A percentile compares a stretch with the other conserved stretches of the same genome.
Conservation (phyloP, 2,888 invertebrate species). For the Apotomis capreana region DNA sequence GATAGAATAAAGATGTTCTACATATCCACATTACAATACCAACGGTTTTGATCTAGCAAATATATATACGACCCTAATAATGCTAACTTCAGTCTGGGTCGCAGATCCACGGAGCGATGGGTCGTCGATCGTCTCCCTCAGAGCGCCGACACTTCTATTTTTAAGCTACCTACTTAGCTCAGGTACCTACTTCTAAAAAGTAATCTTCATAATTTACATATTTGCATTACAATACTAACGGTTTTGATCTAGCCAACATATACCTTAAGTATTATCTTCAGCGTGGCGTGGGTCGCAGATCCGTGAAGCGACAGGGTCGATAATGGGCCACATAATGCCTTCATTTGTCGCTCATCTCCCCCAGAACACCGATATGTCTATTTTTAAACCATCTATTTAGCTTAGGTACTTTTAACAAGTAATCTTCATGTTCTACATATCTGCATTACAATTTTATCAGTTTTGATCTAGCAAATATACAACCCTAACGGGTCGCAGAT, state of each 20-base stretch:
- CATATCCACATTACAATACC: no score
- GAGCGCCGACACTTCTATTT: conserved; percentile 7
- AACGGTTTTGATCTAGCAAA: background rate
- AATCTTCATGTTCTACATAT: no score
- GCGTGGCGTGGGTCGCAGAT: conserved; percentile 8
- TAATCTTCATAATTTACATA: no score
- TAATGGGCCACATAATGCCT: conserved; percentile 30
- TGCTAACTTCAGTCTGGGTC: conserved; percentile 2
- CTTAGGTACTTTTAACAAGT: background rate
- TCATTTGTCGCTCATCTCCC: conserved; percentile 29
- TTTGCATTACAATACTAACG: background rate
- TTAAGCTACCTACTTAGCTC: background rate
- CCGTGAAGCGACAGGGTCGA: conserved; percentile 17
- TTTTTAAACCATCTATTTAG: conserved; percentile 16
- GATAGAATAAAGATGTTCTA: no score
- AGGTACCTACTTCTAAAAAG: no score
- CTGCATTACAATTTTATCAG: background rate
- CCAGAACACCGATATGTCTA: conserved; percentile 7
- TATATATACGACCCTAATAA: background rate
- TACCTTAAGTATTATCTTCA: background rate
- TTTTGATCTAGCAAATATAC: background rate
- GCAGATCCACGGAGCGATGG: conserved; percentile 28
- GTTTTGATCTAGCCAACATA: background rate
- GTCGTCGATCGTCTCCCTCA: conserved; percentile 23
- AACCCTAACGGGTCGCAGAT: background rate